A percentile compares a stretch with the other conserved stretches of the same genome.
Evolutionary conservation across 2,888 invertebrate species (phyloP).

Genomic region (Meganola albula): DNA sequence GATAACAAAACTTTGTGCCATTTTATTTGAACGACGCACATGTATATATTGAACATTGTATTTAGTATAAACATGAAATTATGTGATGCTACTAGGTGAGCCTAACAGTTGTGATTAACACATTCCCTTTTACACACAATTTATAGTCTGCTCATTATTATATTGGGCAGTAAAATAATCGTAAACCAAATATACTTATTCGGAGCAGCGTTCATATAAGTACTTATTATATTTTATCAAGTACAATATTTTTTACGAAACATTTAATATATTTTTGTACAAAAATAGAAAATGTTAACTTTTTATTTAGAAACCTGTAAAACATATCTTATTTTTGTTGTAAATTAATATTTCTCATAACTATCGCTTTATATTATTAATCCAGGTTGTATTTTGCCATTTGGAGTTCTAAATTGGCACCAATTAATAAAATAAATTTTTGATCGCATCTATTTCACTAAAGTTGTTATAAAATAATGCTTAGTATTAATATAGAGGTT

Average conservation of each 20-base stretch:
- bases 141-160: conserved; percentile 13
- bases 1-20: conserved; percentile 68
- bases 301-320: conserved; percentile 42
- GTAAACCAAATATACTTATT: conserved; percentile 41
- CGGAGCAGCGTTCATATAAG: conserved; percentile 35
- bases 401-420: conserved; percentile 28
- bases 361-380: conserved; percentile 28
- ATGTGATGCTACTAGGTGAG: conserved; percentile 28
- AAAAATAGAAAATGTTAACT: conserved; percentile 57
- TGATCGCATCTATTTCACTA: conserved; percentile 22
- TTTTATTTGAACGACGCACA: conserved; percentile 53
- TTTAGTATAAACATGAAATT: conserved; percentile 22
- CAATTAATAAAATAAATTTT: conserved; percentile 16
- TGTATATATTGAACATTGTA: conserved; percentile 30
- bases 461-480: conserved; percentile 28
- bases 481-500: conserved; percentile 41
- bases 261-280: conserved; percentile 66
- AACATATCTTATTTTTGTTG: conserved; percentile 33
- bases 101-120: conserved; percentile 50
- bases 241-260: conserved; percentile 54
- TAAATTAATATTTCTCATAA: conserved; percentile 17
- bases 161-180: conserved; percentile 19
- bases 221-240: conserved; percentile 41
- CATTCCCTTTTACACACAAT: conserved; percentile 49
- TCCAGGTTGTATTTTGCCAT: conserved; percentile 49